Percentiles rank a stretch among this genome's conserved stretches.
phyloP scores from a whole-genome alignment of 2,113 vertebrate genomes.

The Siniperca chuatsi region DNA sequence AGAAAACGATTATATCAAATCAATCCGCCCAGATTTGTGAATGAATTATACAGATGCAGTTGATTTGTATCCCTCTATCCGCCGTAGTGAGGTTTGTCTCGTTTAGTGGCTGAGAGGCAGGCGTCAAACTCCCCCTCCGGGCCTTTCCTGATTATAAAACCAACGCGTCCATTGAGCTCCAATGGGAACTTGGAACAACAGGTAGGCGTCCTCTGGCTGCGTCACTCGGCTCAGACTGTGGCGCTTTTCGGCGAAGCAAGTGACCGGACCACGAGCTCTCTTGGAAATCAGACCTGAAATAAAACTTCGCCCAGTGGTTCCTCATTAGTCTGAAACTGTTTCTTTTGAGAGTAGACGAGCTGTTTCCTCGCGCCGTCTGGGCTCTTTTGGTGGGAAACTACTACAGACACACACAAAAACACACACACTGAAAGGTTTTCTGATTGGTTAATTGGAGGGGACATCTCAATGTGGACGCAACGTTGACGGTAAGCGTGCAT shows the following conservation, averaged over 20 bases:
- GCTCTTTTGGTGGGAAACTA: background rate
- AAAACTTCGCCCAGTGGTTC: background rate
- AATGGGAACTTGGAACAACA: constrained; percentile 71
- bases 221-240: background rate
- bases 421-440: background rate
- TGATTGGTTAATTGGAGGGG: constrained; percentile 8
- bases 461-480: constrained; percentile 16
- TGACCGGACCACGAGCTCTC: background rate
- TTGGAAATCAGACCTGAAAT: background rate
- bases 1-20: accelerated
- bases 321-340: background rate
- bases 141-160: background rate
- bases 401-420: background rate
- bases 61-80: constrained; percentile 26
- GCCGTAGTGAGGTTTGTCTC: background rate
- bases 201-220: constrained; percentile 66
- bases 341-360: background rate
- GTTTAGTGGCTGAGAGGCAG: background rate
- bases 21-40: constrained; percentile 41
- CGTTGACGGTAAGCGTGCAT: constrained; percentile 54
- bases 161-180: constrained; percentile 48
- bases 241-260: background rate
- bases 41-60: constrained; percentile 31
- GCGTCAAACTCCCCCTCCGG: constrained; percentile 28
- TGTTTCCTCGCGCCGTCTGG: background rate